A percentile compares a stretch with the other conserved stretches of the same genome.
phyloP scores from a whole-genome alignment of 1,140 invertebrate species.

The Drosophila pseudoananassae region DNA sequence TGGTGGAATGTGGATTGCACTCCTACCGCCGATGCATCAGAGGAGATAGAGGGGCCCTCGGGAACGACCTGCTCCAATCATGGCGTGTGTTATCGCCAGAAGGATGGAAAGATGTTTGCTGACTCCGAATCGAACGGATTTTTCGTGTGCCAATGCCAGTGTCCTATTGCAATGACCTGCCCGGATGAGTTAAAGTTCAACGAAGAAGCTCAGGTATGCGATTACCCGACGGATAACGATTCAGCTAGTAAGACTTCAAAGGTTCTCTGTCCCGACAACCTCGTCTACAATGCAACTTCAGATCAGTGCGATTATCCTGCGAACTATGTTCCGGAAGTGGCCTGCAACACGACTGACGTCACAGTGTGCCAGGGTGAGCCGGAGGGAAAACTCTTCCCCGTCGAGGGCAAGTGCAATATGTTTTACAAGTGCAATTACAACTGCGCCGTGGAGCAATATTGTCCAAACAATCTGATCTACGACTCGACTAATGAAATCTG shows the following conservation, averaged over 20 bases:
- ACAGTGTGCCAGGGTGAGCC: conserved; percentile 42
- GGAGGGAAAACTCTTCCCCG: conserved; percentile 56
- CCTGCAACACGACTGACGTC: conserved; percentile 32
- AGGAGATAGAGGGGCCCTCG: conserved; percentile 53
- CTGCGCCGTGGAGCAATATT: conserved; percentile 62
- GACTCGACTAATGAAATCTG: conserved; percentile 5
- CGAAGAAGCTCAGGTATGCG: conserved; percentile 29
- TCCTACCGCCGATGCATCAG: conserved; percentile 6
- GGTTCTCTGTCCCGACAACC: conserved; percentile 32
- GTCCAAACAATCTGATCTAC: conserved; percentile 62
- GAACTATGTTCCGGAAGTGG: conserved; percentile 52
- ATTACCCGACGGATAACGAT: conserved; percentile 17
- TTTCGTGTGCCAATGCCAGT: conserved; percentile 66
- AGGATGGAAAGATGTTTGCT: conserved; percentile 38
- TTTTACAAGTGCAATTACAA: conserved; percentile 71
- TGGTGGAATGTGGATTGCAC: conserved; percentile 44
- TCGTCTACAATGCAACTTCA: conserved; percentile 60
- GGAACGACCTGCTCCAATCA: conserved; percentile 46
- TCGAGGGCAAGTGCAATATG: conserved; percentile 56
- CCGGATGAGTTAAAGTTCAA: conserved; percentile 44
- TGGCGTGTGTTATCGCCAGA: conserved; percentile 19
- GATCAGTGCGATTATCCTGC: conserved; percentile 56
- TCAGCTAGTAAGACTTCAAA: neutral
- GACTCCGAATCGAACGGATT: conserved; percentile 50
- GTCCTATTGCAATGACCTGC: conserved; percentile 60